phyloP scores from a whole-genome alignment of 2,797 vertebrate genomes.

The Bradypus variegatus region DNA sequence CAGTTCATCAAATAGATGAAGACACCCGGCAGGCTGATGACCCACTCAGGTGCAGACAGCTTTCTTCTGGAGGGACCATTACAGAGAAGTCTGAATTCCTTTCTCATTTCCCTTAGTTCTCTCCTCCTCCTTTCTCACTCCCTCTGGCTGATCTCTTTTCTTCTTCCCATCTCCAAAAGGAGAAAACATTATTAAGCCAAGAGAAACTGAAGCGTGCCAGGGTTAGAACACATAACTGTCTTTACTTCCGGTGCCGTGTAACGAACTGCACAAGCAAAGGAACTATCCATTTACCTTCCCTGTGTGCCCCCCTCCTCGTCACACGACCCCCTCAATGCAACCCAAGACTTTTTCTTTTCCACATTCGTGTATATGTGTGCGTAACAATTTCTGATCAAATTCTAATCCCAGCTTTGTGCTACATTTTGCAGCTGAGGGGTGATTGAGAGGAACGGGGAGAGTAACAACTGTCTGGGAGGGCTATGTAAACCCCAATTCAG shows the following conservation, averaged over 20 bases:
- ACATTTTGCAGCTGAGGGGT: neutral
- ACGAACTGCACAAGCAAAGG: neutral
- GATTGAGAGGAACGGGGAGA: neutral
- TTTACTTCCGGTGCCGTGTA: neutral
- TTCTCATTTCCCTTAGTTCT: neutral
- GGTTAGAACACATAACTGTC: neutral
- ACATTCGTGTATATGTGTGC: neutral
- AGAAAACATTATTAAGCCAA: neutral
- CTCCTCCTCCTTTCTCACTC: neutral
- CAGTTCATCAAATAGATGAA: neutral
- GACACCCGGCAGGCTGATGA: neutral
- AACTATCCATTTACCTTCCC: neutral
- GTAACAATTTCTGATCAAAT: neutral
- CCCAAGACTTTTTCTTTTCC: neutral
- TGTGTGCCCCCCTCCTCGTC: fast-evolving
- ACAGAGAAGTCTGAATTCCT: neutral
- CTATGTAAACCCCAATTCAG: neutral
- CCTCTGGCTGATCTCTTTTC: neutral
- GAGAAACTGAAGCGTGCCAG: neutral
- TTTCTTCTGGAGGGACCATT: neutral
- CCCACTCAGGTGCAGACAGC: neutral
- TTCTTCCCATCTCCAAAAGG: neutral
- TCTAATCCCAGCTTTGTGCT: neutral
- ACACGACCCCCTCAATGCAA: no score
- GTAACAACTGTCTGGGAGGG: neutral